Conservation (phyloP, 2,888 invertebrate genomes). For the Erebia palarica region DNA sequence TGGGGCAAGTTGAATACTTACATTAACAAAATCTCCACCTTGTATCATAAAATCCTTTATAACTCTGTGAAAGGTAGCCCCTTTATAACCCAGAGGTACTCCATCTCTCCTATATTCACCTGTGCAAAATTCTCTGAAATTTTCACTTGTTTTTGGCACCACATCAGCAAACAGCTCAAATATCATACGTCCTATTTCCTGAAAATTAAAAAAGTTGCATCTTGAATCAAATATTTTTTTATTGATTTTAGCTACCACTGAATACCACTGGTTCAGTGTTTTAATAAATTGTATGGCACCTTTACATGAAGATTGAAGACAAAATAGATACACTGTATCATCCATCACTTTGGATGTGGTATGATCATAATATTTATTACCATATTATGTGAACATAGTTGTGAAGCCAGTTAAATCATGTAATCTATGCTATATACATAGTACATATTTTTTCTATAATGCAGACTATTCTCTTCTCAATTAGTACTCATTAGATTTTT, state of each 20-base stretch:
- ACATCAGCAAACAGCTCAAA: constrained; percentile 99
- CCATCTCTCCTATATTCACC: constrained; percentile 98
- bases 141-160: constrained; percentile 98
- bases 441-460: too few relatives aligned
- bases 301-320: neutral
- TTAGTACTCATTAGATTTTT: neutral
- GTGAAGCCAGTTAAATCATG: too few relatives aligned
- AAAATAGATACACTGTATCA: neutral
- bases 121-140: constrained; percentile 99
- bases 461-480: too few relatives aligned
- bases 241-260: too few relatives aligned
- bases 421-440: too few relatives aligned
- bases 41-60: constrained; percentile 99
- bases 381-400: too few relatives aligned
- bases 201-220: constrained; percentile 39
- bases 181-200: constrained; percentile 99
- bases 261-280: too few relatives aligned
- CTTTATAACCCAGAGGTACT: constrained; percentile 98
- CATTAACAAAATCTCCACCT: constrained; percentile 99
- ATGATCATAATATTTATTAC: too few relatives aligned
- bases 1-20: constrained; percentile 67
- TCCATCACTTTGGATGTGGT: too few relatives aligned
- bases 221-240: neutral
- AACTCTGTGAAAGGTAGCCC: constrained; percentile 97
- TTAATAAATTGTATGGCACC: too few relatives aligned